phyloP scores from a whole-genome alignment of 2,113 vertebrate genomes.

The Mystacornis crossleyi region DNA sequence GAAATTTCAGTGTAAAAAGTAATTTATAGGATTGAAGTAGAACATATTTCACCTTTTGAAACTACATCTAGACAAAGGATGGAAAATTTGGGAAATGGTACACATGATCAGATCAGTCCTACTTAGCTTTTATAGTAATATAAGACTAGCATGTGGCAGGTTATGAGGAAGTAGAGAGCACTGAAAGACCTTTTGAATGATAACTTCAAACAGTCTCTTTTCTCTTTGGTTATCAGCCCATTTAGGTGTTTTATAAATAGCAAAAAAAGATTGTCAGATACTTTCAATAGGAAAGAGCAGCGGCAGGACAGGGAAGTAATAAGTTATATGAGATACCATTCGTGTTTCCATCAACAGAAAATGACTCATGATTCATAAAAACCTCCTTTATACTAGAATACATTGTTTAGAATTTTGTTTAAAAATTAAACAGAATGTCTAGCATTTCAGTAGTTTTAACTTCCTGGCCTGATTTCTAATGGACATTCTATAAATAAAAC shows the following conservation, averaged over 20 bases:
- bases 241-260: conserved; percentile 40
- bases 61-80: background rate
- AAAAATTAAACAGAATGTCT: conserved; percentile 55
- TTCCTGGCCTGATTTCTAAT: conserved; percentile 35
- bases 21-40: background rate
- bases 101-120: background rate
- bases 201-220: background rate
- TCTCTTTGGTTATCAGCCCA: background rate
- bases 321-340: conserved; percentile 55
- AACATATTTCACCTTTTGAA: background rate
- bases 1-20: background rate
- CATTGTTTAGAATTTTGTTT: conserved; percentile 42
- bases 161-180: background rate
- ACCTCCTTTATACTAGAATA: background rate
- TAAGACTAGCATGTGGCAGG: background rate
- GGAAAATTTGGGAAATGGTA: background rate
- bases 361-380: conserved; percentile 44
- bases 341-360: conserved; percentile 27
- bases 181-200: background rate
- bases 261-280: conserved; percentile 37
- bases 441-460: conserved; percentile 11
- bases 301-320: conserved; percentile 48
- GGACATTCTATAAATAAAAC: conserved; percentile 7
- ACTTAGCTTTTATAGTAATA: background rate
- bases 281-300: background rate